Evolutionary conservation across 2,888 invertebrate species (phyloP), one percentile per base, ranked within the genome.

Genomic region (Oxyteleia sp.): DNA sequence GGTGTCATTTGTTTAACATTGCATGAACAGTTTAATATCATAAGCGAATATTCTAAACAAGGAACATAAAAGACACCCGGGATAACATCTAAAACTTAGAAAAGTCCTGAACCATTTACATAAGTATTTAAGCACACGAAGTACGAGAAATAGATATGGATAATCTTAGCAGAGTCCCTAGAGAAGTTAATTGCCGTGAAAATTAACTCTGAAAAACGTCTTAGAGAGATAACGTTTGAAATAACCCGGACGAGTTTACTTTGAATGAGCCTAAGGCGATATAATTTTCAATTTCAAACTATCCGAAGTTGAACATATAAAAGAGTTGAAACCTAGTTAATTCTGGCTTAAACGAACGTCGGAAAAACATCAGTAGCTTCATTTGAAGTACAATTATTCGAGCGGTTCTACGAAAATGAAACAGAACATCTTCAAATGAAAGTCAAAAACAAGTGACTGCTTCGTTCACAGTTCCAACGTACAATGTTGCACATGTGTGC

Each of bases 141-240:
- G 29, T 4, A 16, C 13, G 23, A 18, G 45, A 16, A 45, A 16
- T 18, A 32, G 61, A 63, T 29, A 47, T n/a, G 20, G 32, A 47
- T 63, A 47, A 63, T 47, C 63, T 35, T 47, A 0, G 32, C 8
- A 10, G 8, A 10, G 32, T 32, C 38, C 13, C 35, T 7, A 7
- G n/a, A 35, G 45, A 47, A 32, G 63, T 47, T 63, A 63, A 63
- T 63, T 63, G 20, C 26, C 35, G 35, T 47, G 35, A 63, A 63
- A 63, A 63, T 32, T 35, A 41, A 38, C 11, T 38, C 38, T 57
- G 20, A 2, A 20, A 57, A 20, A 32, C 18, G 35, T 18, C 55
- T 26, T 26, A 10, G 1, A 4, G 8, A 32, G 10, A 5, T 3
- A 10, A 32, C 5, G 8, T 32, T 32, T 32, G 1, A 32, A 32